Evolutionary conservation across 2,888 invertebrate genomes (phyloP), one percentile per base, ranked within the genome.

Genomic region (Gari tellinella): DNA sequence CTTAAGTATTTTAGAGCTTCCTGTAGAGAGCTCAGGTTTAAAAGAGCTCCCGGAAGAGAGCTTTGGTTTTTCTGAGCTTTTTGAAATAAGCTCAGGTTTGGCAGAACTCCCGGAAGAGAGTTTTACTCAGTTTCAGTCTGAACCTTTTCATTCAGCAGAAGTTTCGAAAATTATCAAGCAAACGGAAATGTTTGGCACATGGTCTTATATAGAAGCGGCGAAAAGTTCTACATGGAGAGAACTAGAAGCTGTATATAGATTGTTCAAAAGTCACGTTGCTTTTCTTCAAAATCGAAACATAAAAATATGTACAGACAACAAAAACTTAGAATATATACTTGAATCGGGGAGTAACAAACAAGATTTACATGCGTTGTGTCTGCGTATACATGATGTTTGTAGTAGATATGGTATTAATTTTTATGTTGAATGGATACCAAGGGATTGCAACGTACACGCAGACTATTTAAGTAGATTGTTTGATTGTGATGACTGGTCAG

Each of bases 291-390:
- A 49, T 61, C 23, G 10, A 15, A 4, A 38, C n/a, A 40, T 61
- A 19, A 61, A 21, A 21, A 51, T 61, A 15, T 61, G 25, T 41
- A 49, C 48, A 12, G 60, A 61, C 26, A 61, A 61, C 51, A 49
- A 61, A 41, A 49, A 51, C 40, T 21, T 61, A 3, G 17, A 38
- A 8, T 49, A 49, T 10, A 31, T 61, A 14, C 37, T 61, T 5
- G 12, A 14, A 49, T 40, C 21, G 21, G 60, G 60, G 5, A 57
- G 45, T 49, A 23, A 26, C 49, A 25, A 15, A 21, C 7, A 21
- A 8, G 12, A 17, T n/a, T 21, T 56, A 12, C 48, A 58, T 10
- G 23, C n/a, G n/a, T 48, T 58, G 8, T 46, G 46, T 48, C 37
- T 48, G 38, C n/a, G 48, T 2, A n/a, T 58, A 8, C 2, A 7